These are phyloP conservation scores for Synanceia verrucosa DNA, from an alignment of 2,797 vertebrate species.

Conservation along the genomic window DNA sequence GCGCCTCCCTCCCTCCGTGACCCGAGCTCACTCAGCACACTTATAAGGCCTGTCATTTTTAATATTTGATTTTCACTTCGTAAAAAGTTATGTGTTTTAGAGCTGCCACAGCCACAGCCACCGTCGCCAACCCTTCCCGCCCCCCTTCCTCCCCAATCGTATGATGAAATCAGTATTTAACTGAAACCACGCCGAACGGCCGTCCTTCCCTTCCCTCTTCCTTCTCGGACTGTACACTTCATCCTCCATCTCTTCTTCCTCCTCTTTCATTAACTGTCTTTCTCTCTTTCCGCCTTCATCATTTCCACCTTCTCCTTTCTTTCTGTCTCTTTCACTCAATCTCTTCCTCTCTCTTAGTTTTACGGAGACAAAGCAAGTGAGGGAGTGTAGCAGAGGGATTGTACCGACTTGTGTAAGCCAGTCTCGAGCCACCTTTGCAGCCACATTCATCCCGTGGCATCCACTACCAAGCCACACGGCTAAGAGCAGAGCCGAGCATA, in stretches of 20 bases:
- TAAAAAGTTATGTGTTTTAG: conserved; percentile 99
- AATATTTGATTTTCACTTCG: conserved; percentile 99
- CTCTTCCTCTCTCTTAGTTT: conserved; percentile 38
- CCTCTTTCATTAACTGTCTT: conserved; percentile 64
- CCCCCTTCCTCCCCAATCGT: conserved; percentile 35
- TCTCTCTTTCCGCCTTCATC: conserved; percentile 64
- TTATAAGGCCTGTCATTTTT: conserved; percentile 99
- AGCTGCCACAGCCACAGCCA: conserved; percentile 73
- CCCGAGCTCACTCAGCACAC: conserved; percentile 99
- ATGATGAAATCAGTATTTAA: conserved; percentile 97
- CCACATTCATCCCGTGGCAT: conserved; percentile 25
- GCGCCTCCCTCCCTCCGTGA: conserved; percentile 98
- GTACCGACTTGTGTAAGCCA: conserved; percentile 35
- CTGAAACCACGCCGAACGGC: conserved; percentile 80
- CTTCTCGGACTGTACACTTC: conserved; percentile 51
- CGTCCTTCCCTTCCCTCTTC: conserved; percentile 27
- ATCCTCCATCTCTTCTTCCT: conserved; percentile 65
- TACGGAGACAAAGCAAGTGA: conserved; percentile 54
- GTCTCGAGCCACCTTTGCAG: conserved; percentile 41
- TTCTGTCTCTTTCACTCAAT: conserved; percentile 66
- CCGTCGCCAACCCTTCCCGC: neutral
- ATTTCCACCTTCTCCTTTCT: conserved; percentile 55
- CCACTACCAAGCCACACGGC: conserved; percentile 29
- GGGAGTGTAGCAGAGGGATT: conserved; percentile 24
- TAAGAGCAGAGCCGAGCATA: conserved; percentile 39